Conservation (phyloP, 2,888 invertebrate genomes). For the Magallana nippona region DNA sequence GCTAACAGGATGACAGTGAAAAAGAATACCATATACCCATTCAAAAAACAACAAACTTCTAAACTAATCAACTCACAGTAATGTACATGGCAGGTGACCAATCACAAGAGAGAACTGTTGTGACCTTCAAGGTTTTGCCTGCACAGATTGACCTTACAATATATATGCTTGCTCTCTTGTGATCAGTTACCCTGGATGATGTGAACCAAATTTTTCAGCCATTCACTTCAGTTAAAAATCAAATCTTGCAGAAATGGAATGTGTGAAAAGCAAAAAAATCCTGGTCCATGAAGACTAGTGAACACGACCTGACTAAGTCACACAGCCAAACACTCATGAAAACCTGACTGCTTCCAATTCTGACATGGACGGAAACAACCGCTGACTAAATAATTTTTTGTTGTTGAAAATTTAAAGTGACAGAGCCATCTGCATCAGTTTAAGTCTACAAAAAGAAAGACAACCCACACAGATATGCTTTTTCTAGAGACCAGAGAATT, state of each 20-base stretch:
- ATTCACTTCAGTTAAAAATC: constrained; percentile 15
- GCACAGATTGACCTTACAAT: constrained; percentile 2
- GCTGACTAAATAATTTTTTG: neutral
- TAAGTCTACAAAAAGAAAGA: neutral
- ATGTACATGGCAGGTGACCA: constrained; percentile 20
- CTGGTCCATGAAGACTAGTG: constrained; percentile 25
- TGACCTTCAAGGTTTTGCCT: constrained; percentile 13
- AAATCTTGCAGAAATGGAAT: constrained; percentile 25
- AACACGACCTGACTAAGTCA: constrained; percentile 29
- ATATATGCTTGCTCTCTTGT: neutral
- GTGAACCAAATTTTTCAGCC: constrained; percentile 26
- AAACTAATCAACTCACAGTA: constrained; percentile 31
- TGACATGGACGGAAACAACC: constrained; percentile 29
- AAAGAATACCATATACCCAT: constrained; percentile 51
- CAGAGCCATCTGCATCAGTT: neutral
- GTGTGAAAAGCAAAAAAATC: constrained; percentile 33
- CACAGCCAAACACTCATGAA: constrained; percentile 15
- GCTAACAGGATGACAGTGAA: constrained; percentile 43
- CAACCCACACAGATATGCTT: neutral
- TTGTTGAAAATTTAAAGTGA: neutral
- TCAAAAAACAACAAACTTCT: constrained; percentile 48
- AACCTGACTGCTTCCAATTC: constrained; percentile 29
- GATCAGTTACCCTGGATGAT: constrained; percentile 11
- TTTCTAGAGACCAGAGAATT: neutral
- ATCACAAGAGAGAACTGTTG: neutral